These are phyloP conservation scores for Eidolon helvum DNA, from an alignment of 2,113 vertebrate genomes.

Conservation along the genomic window DNA sequence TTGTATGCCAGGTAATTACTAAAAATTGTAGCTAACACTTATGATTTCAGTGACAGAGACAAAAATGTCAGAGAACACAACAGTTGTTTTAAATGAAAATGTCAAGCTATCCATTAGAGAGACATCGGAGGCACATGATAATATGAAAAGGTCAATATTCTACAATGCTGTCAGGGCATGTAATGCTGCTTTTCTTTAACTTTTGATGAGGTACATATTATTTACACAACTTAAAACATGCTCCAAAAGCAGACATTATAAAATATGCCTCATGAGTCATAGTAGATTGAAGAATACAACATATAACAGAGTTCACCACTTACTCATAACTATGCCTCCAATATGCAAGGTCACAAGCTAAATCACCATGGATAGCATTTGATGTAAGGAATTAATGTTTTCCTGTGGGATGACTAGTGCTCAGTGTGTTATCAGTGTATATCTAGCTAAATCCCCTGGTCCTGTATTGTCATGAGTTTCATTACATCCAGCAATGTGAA, in stretches of 20 bases:
- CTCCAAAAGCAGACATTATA: not conserved
- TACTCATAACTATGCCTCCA: not conserved
- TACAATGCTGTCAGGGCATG: constrained; percentile 19
- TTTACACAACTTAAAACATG: not conserved
- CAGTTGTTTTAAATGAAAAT: constrained; percentile 57
- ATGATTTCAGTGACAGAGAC: constrained; percentile 46
- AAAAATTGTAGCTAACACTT: not conserved
- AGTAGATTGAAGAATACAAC: not conserved
- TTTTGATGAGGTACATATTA: constrained; percentile 31
- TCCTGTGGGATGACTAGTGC: not conserved
- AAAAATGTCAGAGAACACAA: constrained; percentile 59
- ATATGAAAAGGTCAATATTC: constrained; percentile 58
- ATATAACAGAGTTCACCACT: not conserved
- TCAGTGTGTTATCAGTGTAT: not conserved
- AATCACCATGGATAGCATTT: not conserved
- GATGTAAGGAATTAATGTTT: constrained; percentile 1
- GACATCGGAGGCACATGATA: not conserved
- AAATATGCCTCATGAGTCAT: not conserved
- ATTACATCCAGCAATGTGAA: not conserved
- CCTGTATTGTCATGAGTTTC: not conserved
- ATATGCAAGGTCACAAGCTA: not conserved
- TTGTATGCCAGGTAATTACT: not conserved
- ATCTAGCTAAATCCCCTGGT: not conserved
- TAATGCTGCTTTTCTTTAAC: constrained; percentile 25
- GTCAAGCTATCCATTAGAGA: constrained; percentile 57